Base-by-base conservation (phyloP, 2,113 vertebrate species). In the Hemiprocne comata region DNA sequence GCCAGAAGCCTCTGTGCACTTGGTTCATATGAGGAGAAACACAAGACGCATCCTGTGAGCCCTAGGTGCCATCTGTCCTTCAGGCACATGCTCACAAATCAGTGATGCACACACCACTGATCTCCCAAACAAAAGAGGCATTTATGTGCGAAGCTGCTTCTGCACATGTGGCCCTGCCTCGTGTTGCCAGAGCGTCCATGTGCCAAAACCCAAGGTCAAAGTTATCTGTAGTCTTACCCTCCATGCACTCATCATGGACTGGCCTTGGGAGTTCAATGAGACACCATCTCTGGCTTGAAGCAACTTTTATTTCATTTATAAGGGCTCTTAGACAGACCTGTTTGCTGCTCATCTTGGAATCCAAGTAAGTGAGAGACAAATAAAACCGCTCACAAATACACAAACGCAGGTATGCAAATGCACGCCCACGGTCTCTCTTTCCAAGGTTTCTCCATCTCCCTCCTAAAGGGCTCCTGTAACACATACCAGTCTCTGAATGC, bases 161-260 rank as follows among this genome's bases (percentile, higher is more conserved):
- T 90, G 74, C 31, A 16, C 26, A 11, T 34, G 33, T 61, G 48
- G 36, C 40, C 54, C 70, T 76, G 58, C 19, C 89, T 91, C 42
- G 12, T 57, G 15, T 48, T 72, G 48, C 50, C 66, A 77, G 65
- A 90, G 24, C 53, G 48, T 34, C 26, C 12, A 12, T 6, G 11
- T 0, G 0, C 40, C 48, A 33, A 60, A 80, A 57, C 19, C 25
- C 48, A 74, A 40, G 31, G 21, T 74, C 57, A 36, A 9, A 69
- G 58, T 11, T 46, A 40, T 23, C 28, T 72, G 19, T 40, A 72
- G 23, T 26, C 53, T 89, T 69, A 50, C 21, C 8, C 3, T 31
- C 54, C 1, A 0, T 33, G 10, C 44, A 20, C 17, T 16, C 38
- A 34, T 57, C n/a, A 64, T 0, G 0, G 13, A 11, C n/a, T 79